Base-by-base conservation (phyloP, 2,888 invertebrate species). In the Odontomyia ornata region DNA sequence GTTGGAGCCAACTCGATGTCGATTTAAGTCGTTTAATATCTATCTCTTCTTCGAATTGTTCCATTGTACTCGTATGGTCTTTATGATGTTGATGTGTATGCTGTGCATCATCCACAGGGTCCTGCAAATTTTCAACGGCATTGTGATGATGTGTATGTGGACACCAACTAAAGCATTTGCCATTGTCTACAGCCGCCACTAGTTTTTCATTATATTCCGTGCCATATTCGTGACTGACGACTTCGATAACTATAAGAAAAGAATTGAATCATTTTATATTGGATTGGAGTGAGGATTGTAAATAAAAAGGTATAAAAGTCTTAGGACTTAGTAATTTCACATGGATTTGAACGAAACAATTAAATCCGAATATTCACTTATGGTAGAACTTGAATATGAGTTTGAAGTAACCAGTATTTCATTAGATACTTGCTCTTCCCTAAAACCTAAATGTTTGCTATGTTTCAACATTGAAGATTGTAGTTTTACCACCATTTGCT, bases 211-310 rank as follows among this genome's bases (percentile, higher is more conserved):
- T 88, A 81, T 90, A 91, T 15, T 90, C 88, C 11, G 79, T 75
- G 0, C 95, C 95, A 82, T 95, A 95, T 86, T 95, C 95, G 0
- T 92, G 92, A 77, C 92, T 91, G 1, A 93, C 92, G 5, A 94
- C 92, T 88, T 95, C 95, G 80, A 95, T 92, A 76, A 94, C 94
- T 94, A 87, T n/a, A 28, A 18, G 15, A 27, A 21, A 47, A 18
- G 11, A 64, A 21, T n/a, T 36, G 36, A 36, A 3, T 36, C 9
- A 36, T 36, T 36, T 5, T 5, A 36, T 36, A 5, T 36, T n/a
- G n/a, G n/a, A n/a, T n/a, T n/a, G n/a, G n/a, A n/a, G n/a, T n/a
- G n/a, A n/a, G n/a, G n/a, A n/a, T n/a, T n/a, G n/a, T n/a, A n/a
- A n/a, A n/a, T n/a, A n/a, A n/a, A n/a, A n/a, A n/a, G n/a, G n/a